Evolutionary conservation across 1,140 invertebrate species (phyloP), one percentile per base, ranked within the genome.

Genomic region (Solen grandis): DNA sequence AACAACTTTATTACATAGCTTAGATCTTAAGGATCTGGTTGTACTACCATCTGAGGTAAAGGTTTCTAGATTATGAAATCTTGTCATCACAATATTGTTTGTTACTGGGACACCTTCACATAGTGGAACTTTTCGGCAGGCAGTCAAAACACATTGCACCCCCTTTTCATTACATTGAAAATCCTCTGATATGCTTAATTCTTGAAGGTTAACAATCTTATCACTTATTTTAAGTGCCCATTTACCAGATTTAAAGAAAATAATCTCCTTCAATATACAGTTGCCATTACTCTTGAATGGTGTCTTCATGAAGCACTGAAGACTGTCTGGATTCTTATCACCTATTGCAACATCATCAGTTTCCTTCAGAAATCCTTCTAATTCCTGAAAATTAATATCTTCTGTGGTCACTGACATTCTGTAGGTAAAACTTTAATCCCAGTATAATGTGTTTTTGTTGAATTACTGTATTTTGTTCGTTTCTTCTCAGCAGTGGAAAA

Each of bases 51-150:
- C 38, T 5, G 5, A 8, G 2, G 22, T 62, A 4, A 35, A 31
- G 33, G 31, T 46, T 25, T 75, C 72, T 16, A 75, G 25, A 52
- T 13, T 31, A 33, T 75, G 72, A 27, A 75, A 75, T 50, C 57
- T 62, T 19, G 57, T 75, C 22, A 75, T 25, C n/a, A n/a, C n/a
- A 46, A 52, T 13, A 13, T 35, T 19, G 5, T 35, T 63, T n/a
- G 16, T 35, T n/a, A 31, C n/a, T 14, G 4, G 41, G 1, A 75
- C n/a, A 50, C 72, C 72, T 46, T 46, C n/a, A 31, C 72, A 75
- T 19, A 75, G 16, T 46, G 31, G 5, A 16, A 75, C n/a, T 50
- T 38, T 50, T 50, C 1, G 13, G 16, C 29, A 27, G 29, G 41
- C 50, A 16, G 50, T 50, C 50, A 22, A 69, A 31, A 69, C 33